Evolutionary conservation across 30 jellyfish, hydroid and myxozoan genomes (phyloP).

Genomic region (Phacellophora camtschatica): DNA sequence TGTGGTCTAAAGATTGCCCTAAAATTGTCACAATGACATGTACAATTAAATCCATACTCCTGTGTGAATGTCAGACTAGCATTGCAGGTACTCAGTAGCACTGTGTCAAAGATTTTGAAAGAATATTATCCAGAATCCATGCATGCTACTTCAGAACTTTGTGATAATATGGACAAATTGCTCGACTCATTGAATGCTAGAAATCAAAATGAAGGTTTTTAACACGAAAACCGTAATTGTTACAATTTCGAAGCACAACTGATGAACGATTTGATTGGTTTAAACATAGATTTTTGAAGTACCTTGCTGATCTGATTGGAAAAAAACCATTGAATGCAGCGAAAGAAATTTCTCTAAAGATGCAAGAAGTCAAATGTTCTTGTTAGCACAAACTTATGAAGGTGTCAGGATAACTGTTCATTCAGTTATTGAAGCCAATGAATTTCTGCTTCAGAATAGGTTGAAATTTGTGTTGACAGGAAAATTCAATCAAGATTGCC

Average conservation of each 20-base stretch:
- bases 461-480: slow-evolving; percentile 38
- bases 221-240: background rate
- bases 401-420: slow-evolving; percentile 28
- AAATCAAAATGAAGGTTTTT: too few relatives aligned
- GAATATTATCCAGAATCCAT: too few relatives aligned
- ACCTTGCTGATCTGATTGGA: slow-evolving; percentile 19
- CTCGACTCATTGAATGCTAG: too few relatives aligned
- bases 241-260: slow-evolving; percentile 29
- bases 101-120: slow-evolving; percentile 4
- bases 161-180: too few relatives aligned
- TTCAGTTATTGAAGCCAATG: slow-evolving; percentile 52
- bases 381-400: slow-evolving; percentile 29
- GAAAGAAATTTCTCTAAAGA: slow-evolving; percentile 13
- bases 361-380: slow-evolving; percentile 30
- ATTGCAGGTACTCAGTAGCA: slow-evolving; percentile 15
- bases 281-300: slow-evolving; percentile 2
- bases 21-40: slow-evolving; percentile 23
- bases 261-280: slow-evolving; percentile 62
- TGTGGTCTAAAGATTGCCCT: slow-evolving; percentile 14
- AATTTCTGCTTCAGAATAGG: slow-evolving; percentile 29
- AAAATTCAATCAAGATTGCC: slow-evolving; percentile 37
- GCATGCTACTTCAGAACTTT: too few relatives aligned
- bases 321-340: background rate
- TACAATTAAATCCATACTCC: slow-evolving; percentile 10
- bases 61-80: slow-evolving; percentile 61